Evolutionary conservation across 2,797 vertebrate genomes (phyloP).

Genomic region (Macroramphosus scolopax): DNA sequence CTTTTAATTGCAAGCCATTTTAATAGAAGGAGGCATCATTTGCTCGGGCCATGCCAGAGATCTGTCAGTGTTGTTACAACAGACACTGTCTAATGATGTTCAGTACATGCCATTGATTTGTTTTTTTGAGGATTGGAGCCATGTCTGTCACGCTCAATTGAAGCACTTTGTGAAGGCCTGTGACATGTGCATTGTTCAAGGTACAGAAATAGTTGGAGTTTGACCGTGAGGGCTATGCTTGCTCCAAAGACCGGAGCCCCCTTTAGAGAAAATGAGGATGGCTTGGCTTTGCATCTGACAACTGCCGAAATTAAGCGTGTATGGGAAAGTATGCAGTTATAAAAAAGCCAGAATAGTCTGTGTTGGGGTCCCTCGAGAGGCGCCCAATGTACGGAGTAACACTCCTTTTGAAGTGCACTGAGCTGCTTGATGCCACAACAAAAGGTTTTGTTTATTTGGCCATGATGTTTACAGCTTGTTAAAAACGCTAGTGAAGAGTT

Average conservation of each 20-base stretch:
- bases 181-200: too few species aligned
- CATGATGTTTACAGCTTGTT: slow-evolving; percentile 43
- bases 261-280: slow-evolving; percentile 5
- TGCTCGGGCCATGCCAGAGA: too few species aligned
- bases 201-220: slow-evolving; percentile 28
- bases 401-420: slow-evolving; percentile 23
- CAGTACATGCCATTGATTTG: too few species aligned
- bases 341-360: slow-evolving; percentile 3
- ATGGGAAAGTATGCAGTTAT: slow-evolving; percentile 35
- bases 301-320: neutral
- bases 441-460: slow-evolving; percentile 46
- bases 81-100: too few species aligned
- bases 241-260: slow-evolving; percentile 9
- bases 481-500: slow-evolving; percentile 32
- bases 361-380: slow-evolving; percentile 4
- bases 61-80: too few species aligned
- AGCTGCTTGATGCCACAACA: slow-evolving; percentile 21
- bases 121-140: too few species aligned
- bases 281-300: slow-evolving; percentile 2
- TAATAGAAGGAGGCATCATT: too few species aligned
- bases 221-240: neutral
- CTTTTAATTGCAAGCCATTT: too few species aligned
- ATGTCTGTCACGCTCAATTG: too few species aligned
- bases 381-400: slow-evolving; percentile 11
- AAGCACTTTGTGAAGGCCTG: too few species aligned